Percentiles rank a stretch among this genome's conserved stretches.
Conservation (phyloP, 2,797 vertebrate genomes). For the Melanotaenia maccullochi region DNA sequence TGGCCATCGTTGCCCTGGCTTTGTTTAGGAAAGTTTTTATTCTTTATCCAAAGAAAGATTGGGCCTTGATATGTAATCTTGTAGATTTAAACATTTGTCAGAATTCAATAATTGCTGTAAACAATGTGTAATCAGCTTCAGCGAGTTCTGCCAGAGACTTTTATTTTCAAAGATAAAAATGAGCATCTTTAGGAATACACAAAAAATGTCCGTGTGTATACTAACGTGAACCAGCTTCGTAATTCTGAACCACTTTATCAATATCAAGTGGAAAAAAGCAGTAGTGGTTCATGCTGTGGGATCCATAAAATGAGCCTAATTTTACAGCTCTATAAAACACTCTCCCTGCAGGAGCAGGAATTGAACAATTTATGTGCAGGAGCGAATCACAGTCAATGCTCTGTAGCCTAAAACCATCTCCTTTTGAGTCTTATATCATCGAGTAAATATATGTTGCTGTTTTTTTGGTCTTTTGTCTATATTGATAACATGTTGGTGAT, state of each 20-base stretch:
- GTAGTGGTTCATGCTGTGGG: slow-evolving; percentile 75
- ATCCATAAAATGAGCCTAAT: slow-evolving; percentile 80
- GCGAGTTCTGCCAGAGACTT: slow-evolving; percentile 67
- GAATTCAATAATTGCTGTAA: slow-evolving; percentile 81
- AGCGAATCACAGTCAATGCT: slow-evolving; percentile 63
- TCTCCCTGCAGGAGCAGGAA: slow-evolving; percentile 60
- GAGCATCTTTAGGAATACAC: slow-evolving; percentile 70
- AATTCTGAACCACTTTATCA: slow-evolving; percentile 71
- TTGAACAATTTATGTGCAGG: slow-evolving; percentile 68
- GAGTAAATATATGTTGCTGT: too few species aligned
- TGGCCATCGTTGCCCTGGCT: slow-evolving; percentile 68
- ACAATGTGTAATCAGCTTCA: slow-evolving; percentile 79
- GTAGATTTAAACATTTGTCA: slow-evolving; percentile 82
- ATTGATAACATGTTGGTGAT: neutral
- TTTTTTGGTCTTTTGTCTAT: too few species aligned
- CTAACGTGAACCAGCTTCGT: slow-evolving; percentile 71
- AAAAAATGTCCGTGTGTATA: slow-evolving; percentile 28
- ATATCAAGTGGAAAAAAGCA: slow-evolving; percentile 73
- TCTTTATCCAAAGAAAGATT: slow-evolving; percentile 67
- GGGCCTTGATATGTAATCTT: slow-evolving; percentile 77
- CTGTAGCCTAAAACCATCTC: slow-evolving; percentile 42
- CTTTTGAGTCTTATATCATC: slow-evolving; percentile 38
- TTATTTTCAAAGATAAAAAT: slow-evolving; percentile 74
- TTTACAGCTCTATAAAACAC: slow-evolving; percentile 81
- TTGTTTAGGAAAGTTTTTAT: slow-evolving; percentile 77